A percentile compares a stretch with the other conserved stretches of the same genome.
phyloP scores from a whole-genome alignment of 2,113 vertebrate genomes.

The Rhynchomys soricoides region DNA sequence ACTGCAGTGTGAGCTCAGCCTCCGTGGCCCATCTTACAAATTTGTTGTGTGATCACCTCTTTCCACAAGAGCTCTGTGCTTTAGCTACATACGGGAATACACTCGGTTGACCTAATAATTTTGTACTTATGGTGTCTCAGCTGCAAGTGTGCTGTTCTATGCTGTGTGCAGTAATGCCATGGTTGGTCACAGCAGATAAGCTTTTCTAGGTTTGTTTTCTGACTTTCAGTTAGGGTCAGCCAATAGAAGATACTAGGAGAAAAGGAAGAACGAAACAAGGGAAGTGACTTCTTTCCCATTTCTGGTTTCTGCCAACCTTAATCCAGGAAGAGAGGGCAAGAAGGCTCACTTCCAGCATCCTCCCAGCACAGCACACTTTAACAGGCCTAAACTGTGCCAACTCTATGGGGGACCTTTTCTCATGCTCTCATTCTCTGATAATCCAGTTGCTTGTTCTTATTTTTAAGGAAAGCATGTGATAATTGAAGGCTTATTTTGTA shows the following conservation, averaged over 20 bases:
- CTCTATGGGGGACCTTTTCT: accelerated
- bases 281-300: background rate
- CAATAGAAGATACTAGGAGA: background rate
- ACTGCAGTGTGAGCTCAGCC: background rate
- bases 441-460: background rate
- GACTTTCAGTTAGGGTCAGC: background rate
- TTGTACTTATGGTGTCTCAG: background rate
- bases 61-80: background rate
- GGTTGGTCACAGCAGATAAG: background rate
- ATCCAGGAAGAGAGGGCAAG: background rate
- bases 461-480: background rate
- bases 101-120: background rate
- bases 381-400: background rate
- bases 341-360: no score
- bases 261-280: background rate
- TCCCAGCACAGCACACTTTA: background rate
- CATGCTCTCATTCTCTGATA: background rate
- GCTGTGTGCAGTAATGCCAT: background rate
- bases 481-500: background rate
- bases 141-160: background rate
- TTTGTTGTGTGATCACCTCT: background rate
- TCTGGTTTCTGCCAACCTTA: background rate
- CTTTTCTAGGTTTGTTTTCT: background rate
- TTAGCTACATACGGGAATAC: background rate
- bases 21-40: background rate